Evolutionary conservation across 2,888 invertebrate species (phyloP).

Genomic region (Andrena marginata): DNA sequence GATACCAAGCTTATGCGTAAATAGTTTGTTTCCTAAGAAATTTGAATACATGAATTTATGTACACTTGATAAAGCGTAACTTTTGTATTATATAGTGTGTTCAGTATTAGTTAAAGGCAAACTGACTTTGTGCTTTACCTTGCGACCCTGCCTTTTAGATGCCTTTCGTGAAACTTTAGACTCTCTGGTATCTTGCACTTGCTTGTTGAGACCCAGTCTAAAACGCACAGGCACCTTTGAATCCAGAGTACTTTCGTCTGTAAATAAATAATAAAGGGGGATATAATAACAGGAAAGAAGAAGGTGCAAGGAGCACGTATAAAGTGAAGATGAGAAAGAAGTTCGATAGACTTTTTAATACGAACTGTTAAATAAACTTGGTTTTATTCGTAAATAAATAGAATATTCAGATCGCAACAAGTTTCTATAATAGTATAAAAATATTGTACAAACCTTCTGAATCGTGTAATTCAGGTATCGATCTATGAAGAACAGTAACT

Average conservation of each 20-base stretch:
- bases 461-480: constrained; percentile 77
- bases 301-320: background rate
- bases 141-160: constrained; percentile 80
- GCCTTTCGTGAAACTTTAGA: constrained; percentile 77
- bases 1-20: constrained; percentile 43
- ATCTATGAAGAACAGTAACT: constrained; percentile 79
- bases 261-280: constrained; percentile 35
- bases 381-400: background rate
- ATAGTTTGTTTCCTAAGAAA: constrained; percentile 45
- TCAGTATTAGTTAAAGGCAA: constrained; percentile 77
- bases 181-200: constrained; percentile 78
- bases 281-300: background rate
- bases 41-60: constrained; percentile 50
- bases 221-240: constrained; percentile 78
- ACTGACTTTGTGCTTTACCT: constrained; percentile 82
- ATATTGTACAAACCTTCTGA: constrained; percentile 75
- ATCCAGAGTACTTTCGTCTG: constrained; percentile 76
- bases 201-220: constrained; percentile 77
- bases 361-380: background rate
- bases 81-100: constrained; percentile 69
- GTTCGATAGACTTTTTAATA: background rate
- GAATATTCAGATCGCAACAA: background rate
- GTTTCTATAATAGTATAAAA: background rate
- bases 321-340: background rate
- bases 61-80: constrained; percentile 61